Evolutionary conservation across 2,797 vertebrate genomes (phyloP), one percentile per base, ranked within the genome.

Genomic region (Euthynnus affinis): DNA sequence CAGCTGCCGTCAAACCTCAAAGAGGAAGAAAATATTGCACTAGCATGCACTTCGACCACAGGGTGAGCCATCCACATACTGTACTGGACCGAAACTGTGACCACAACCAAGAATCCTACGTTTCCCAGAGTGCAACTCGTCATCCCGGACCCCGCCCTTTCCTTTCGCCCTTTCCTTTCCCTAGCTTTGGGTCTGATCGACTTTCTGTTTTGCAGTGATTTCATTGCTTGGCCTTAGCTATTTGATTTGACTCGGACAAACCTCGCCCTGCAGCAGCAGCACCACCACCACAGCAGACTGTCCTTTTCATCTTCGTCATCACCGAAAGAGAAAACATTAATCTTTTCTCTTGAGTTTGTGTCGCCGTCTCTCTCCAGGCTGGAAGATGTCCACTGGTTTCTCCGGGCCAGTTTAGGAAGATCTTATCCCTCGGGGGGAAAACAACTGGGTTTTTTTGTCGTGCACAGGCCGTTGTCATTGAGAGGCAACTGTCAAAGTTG

Each of bases 121-220:
- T 88, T 86, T 93, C 94, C 95, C 94, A 93, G 17, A 25, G 0
- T 76, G 63, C 91, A 74, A 0, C 13, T 85, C 77, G 66, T 0
- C 10, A 0, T 0, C 4, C 18, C 18, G 29, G 34, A 57, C 82
- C 68, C 90, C 86, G 84, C 93, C 92, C 78, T 69, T 76, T 52
- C 62, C 18, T 76, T 14, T 42, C 34, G 84, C 93, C 92, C 78
- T 69, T 76, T 52, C 62, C 18, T 76, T 14, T 42, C 34, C 71
- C 71, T 20, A 75, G 82, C 70, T 88, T 78, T 0, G 27, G 61
- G 25, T 59, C 27, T 55, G 55, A n/a, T 46, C 27, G 64, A 76
- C 55, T 85, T 78, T 81, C 69, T 82, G 80, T 91, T 92, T 87
- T 86, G 92, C 90, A 82, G 69, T 89, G 92, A 91, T 93, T 93